These are phyloP conservation scores for Drosophila repletoides DNA, from an alignment of 1,140 invertebrate genomes.

Conservation along the genomic window DNA sequence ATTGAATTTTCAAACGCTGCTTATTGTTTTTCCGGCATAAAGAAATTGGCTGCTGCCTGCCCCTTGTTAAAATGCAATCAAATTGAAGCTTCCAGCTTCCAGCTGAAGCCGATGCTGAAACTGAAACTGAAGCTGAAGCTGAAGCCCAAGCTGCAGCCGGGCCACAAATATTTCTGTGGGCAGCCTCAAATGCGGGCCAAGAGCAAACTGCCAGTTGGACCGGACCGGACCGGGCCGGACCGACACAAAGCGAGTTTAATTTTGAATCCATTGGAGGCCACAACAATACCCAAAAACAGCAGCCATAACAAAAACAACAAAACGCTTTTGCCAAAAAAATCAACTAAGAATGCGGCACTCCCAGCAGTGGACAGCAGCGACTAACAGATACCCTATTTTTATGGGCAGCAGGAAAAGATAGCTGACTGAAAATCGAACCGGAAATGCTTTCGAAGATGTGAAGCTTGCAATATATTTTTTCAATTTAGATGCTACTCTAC, in stretches of 20 bases:
- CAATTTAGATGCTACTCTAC: too few relatives aligned
- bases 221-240: slow-evolving; percentile 5
- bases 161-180: slow-evolving; percentile 52
- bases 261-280: slow-evolving; percentile 52
- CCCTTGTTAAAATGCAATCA: slow-evolving; percentile 78
- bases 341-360: slow-evolving; percentile 15
- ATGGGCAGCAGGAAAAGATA: too few relatives aligned
- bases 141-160: slow-evolving; percentile 22
- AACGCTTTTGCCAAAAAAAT: slow-evolving; percentile 13
- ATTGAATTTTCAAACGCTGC: slow-evolving; percentile 78
- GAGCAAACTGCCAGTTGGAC: slow-evolving; percentile 12
- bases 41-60: slow-evolving; percentile 67
- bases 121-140: background rate
- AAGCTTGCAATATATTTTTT: too few relatives aligned
- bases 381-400: background rate
- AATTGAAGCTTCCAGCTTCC: too few relatives aligned
- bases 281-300: slow-evolving; percentile 42
- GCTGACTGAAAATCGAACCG: too few relatives aligned
- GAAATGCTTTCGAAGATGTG: too few relatives aligned
- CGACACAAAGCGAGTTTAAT: slow-evolving; percentile 57
- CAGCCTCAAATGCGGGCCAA: slow-evolving; percentile 31
- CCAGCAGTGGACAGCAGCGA: background rate
- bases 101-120: background rate
- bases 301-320: slow-evolving; percentile 38
- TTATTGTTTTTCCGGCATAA: slow-evolving; percentile 70